Base-by-base conservation (phyloP, 92 coral and sea anemone species). In the Siderastrea radians region DNA sequence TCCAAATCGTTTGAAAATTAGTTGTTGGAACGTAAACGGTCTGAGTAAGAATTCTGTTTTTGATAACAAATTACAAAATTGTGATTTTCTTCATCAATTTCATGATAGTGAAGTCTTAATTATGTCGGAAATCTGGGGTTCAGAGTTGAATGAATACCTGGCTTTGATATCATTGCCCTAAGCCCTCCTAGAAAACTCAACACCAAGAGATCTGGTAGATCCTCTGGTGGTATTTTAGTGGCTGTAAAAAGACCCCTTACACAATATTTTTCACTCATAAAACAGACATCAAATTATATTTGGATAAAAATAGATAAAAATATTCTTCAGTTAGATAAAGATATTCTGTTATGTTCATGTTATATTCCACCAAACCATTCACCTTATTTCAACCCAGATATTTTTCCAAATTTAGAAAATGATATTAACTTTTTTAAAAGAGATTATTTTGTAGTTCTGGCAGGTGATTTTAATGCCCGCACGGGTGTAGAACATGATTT, bases 11-110 rank as follows among this genome's bases (percentile, higher is more conserved):
- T 59, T 59, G 13, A 59, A 67, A 7, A 10, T 66, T 47, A 79
- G 91, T 26, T 87, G 91, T 59, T 87, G 91, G 86, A 87, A 79
- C 60, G 72, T 87, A 19, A 51, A 79, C 66, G 91, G 91, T 54
- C 58, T 80, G n/a, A 46, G 80, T 69, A 87, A 70, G 60, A 66
- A 55, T 10, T 81, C 62, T 69, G 26, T 26, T 19, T 66, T 86
- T 68, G 77, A 63, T 6, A 59, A 77, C 5, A 87, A 87, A 50
- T 80, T 87, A 79, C n/a, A 1, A 13, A 79, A 80, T 52, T 45
- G 50, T 49, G 86, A 87, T 53, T 80, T 87, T 59, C 52, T 79
- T 8, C 70, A 7, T 65, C 1, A 44, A 60, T 49, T 79, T 54
- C 48, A 69, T 2, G 49, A 58, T 13, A 10, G 65, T 47, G 81